A percentile compares a stretch with the other conserved stretches of the same genome.
Conservation (phyloP, 2,113 vertebrate species). For the Smithornis capensis region DNA sequence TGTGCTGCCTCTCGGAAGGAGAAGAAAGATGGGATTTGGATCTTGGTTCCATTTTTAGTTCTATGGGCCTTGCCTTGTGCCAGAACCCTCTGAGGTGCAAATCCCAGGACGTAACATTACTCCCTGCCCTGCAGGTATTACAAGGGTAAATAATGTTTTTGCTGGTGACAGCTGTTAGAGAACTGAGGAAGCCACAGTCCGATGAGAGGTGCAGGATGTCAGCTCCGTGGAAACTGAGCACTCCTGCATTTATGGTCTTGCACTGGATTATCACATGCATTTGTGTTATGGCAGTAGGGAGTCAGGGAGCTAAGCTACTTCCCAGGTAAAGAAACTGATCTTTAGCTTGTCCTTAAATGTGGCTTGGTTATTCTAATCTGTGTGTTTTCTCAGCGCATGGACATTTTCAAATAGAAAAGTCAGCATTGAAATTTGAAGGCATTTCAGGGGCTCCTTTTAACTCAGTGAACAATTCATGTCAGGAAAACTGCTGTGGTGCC, state of each 20-base stretch:
- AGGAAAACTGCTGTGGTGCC: not conserved
- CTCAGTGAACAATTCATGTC: not conserved
- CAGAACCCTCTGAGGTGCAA: not conserved
- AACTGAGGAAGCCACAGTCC: not conserved
- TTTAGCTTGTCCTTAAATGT: not conserved
- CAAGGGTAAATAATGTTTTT: constrained; percentile 32
- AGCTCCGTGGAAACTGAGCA: not conserved
- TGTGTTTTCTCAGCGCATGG: not conserved
- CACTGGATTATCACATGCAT: not conserved
- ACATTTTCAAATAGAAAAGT: not conserved
- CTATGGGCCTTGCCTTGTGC: not conserved
- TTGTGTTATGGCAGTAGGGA: not conserved
- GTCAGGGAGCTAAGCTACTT: not conserved
- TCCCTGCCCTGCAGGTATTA: constrained; percentile 22
- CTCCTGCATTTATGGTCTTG: not conserved
- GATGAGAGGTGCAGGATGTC: not conserved
- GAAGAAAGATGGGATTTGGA: not conserved
- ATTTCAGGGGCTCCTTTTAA: not conserved
- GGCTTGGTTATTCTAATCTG: not conserved
- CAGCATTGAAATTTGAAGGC: not conserved
- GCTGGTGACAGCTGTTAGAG: not conserved
- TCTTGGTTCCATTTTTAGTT: constrained; percentile 45
- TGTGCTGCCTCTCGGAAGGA: not conserved
- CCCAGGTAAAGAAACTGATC: not conserved
- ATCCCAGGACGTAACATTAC: constrained; percentile 24